phyloP scores from a whole-genome alignment of 2,797 vertebrate genomes.

The Megalops cyprinoides region DNA sequence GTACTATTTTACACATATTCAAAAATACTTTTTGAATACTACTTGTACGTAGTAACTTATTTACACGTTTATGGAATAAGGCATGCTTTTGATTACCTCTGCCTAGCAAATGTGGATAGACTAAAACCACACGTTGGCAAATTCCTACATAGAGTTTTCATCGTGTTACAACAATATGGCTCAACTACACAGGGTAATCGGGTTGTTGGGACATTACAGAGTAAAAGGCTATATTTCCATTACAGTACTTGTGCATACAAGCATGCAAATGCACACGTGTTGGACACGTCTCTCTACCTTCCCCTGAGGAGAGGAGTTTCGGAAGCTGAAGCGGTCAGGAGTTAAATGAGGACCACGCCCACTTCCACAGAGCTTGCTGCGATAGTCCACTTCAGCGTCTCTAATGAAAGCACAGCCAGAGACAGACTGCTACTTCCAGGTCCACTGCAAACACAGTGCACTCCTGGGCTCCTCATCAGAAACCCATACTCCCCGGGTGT shows the following conservation, averaged over 20 bases:
- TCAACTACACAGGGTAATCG: neutral
- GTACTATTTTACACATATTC: conserved; percentile 37
- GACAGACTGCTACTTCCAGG: too few relatives aligned
- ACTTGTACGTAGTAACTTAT: conserved; percentile 18
- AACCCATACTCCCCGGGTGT: too few relatives aligned
- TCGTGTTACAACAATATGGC: conserved; percentile 43
- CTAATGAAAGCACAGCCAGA: neutral
- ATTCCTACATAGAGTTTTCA: conserved; percentile 31
- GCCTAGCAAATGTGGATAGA: neutral
- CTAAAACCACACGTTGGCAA: neutral
- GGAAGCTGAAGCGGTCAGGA: neutral
- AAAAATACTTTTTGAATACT: conserved; percentile 41
- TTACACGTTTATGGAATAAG: conserved; percentile 33
- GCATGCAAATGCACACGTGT: neutral
- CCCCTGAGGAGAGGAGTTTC: neutral
- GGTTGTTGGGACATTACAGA: neutral
- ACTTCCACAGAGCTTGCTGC: neutral
- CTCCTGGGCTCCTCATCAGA: too few relatives aligned
- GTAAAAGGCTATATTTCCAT: neutral
- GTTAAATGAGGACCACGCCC: neutral
- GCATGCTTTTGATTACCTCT: conserved; percentile 28
- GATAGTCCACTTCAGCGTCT: too few relatives aligned
- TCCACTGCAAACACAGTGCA: too few relatives aligned
- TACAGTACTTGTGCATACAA: neutral
- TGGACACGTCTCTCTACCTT: neutral